These are phyloP conservation scores for Eciton burchellii DNA, from an alignment of 1,140 invertebrate genomes.

Conservation along the genomic window DNA sequence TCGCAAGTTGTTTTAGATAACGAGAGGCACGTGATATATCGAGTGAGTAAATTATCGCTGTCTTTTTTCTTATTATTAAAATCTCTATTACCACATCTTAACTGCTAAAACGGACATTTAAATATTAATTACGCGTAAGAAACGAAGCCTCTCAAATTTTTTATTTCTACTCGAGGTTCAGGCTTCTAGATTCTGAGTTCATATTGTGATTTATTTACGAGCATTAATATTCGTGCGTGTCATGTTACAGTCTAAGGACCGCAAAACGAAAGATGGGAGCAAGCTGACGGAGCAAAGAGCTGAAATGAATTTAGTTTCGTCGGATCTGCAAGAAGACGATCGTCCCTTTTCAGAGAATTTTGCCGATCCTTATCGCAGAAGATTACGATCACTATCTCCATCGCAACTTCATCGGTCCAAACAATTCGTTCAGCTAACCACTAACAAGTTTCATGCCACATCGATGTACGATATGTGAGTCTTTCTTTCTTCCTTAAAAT, in stretches of 20 bases:
- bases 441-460: conserved; percentile 44
- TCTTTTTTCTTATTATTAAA: background rate
- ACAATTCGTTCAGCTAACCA: conserved; percentile 23
- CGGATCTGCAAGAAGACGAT: conserved; percentile 24
- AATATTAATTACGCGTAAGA: no score
- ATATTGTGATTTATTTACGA: no score
- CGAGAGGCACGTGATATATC: conserved; percentile 19
- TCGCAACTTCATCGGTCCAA: conserved; percentile 53
- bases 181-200: background rate
- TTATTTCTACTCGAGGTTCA: no score
- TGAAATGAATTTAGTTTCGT: conserved; percentile 48
- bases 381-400: conserved; percentile 67
- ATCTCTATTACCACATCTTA: background rate
- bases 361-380: conserved; percentile 55
- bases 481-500: background rate
- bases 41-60: conserved; percentile 21
- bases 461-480: conserved; percentile 71
- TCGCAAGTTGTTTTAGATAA: conserved; percentile 13
- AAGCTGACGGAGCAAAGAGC: conserved; percentile 6
- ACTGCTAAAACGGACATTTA: background rate
- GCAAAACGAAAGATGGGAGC: conserved; percentile 47
- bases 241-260: conserved; percentile 54
- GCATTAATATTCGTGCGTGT: background rate
- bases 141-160: no score
- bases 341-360: conserved; percentile 35